Percentiles rank a stretch among this genome's conserved stretches.
Conservation (phyloP, 2,113 vertebrate species). For the Terrapene triunguis region DNA sequence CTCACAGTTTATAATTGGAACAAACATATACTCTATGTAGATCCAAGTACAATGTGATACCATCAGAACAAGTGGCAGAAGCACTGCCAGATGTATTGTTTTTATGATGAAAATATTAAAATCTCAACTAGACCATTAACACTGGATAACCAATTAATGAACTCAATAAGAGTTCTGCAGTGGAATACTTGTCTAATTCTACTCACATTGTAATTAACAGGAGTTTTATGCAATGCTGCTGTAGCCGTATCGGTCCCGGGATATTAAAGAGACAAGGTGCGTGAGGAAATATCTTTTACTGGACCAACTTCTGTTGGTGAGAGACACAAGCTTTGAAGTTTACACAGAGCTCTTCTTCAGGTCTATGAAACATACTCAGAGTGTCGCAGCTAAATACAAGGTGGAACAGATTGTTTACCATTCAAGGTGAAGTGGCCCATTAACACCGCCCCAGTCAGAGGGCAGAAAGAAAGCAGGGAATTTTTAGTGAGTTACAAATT, state of each 20-base stretch:
- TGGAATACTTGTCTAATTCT: accelerated
- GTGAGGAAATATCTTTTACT: background rate
- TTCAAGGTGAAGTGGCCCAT: background rate
- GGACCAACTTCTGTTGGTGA: background rate
- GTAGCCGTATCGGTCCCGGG: background rate
- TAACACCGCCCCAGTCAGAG: background rate
- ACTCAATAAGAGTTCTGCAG: background rate
- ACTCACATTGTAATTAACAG: background rate
- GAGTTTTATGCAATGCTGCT: background rate
- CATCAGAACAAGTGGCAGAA: accelerated
- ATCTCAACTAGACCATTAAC: background rate
- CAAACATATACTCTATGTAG: accelerated
- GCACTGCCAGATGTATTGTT: background rate
- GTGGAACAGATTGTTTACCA: background rate
- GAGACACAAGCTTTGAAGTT: background rate
- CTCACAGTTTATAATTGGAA: accelerated
- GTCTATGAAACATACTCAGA: too few species aligned
- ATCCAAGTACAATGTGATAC: accelerated
- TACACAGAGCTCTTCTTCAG: background rate
- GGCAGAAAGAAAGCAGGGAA: background rate
- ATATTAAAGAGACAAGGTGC: background rate
- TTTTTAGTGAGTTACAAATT: background rate
- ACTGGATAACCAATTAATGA: background rate
- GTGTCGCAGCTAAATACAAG: too few species aligned
- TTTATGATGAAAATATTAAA: background rate